phyloP scores from a whole-genome alignment of 2,888 invertebrate species.

The Chrysopilus asiliformis region DNA sequence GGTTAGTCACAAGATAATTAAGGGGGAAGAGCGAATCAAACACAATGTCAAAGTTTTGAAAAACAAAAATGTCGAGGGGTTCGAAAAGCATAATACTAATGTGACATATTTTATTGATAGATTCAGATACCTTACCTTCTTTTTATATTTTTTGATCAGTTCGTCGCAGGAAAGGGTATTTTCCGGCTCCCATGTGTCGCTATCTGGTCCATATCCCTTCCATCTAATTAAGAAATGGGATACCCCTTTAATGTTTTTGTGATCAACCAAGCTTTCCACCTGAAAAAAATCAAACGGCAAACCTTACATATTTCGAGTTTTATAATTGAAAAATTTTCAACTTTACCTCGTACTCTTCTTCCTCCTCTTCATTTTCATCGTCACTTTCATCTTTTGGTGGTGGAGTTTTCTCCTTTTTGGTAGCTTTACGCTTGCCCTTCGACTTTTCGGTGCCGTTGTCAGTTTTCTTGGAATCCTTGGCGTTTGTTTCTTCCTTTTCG shows the following conservation, averaged over 20 bases:
- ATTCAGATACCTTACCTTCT: constrained; percentile 9
- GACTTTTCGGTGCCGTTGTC: constrained; percentile 16
- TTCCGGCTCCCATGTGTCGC: constrained; percentile 66
- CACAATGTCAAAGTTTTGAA: too few relatives aligned
- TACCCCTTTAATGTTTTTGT: constrained; percentile 53
- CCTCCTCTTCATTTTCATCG: constrained; percentile 34
- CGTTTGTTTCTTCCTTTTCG: constrained; percentile 15
- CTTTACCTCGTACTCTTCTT: constrained; percentile 25
- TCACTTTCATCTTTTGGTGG: constrained; percentile 18
- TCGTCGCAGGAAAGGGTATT: constrained; percentile 55
- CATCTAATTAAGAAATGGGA: constrained; percentile 59
- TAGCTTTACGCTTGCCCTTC: constrained; percentile 18
- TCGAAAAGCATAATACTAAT: too few relatives aligned
- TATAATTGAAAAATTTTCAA: constrained; percentile 1
- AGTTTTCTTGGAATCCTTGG: too few relatives aligned
- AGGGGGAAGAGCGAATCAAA: too few relatives aligned
- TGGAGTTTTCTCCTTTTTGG: constrained; percentile 25
- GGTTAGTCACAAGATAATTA: too few relatives aligned
- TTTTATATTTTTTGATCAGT: constrained; percentile 43
- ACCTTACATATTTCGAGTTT: background rate
- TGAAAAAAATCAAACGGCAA: too few relatives aligned
- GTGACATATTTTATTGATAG: too few relatives aligned
- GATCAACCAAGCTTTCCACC: constrained; percentile 56
- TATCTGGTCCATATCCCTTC: constrained; percentile 58
- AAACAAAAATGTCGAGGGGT: too few relatives aligned